Percentiles rank a stretch among this genome's conserved stretches.
These are phyloP conservation scores for Shinisaurus crocodilurus DNA, from an alignment of 2,113 vertebrate species.

Conservation along the genomic window DNA sequence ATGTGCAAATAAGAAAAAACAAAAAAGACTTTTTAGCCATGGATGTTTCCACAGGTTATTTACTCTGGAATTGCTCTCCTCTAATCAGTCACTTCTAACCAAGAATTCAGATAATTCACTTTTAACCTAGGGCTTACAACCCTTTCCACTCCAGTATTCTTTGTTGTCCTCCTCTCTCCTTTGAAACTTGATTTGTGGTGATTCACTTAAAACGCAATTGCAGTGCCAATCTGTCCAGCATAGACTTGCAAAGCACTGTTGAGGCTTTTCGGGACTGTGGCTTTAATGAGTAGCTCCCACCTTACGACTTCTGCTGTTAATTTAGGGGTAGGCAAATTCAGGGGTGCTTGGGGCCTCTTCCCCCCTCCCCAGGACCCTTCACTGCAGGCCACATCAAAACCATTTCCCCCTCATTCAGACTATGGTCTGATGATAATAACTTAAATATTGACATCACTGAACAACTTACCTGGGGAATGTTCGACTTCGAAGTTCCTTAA, in stretches of 20 bases:
- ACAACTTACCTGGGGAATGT: slow-evolving; percentile 93
- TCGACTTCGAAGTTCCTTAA: slow-evolving; percentile 94
- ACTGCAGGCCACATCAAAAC: too few species aligned
- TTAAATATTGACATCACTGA: rapidly evolving
- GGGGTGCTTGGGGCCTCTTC: too few species aligned
- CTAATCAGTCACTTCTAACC: not conserved
- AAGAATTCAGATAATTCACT: not conserved
- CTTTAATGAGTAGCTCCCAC: not conserved
- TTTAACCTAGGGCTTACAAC: too few species aligned
- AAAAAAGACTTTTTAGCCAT: not conserved
- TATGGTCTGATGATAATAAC: not conserved
- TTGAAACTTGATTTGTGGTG: not conserved
- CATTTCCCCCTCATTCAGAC: not conserved
- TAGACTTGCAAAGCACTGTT: not conserved
- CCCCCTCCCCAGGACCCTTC: too few species aligned
- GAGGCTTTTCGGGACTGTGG: not conserved
- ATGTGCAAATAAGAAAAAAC: not conserved
- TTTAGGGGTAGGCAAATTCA: not conserved
- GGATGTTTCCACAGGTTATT: not conserved
- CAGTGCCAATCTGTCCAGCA: not conserved
- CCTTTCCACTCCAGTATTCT: not conserved
- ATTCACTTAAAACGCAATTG: not conserved
- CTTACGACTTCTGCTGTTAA: not conserved
- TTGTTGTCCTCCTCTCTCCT: not conserved
- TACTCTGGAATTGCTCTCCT: not conserved